Evolutionary conservation across 2,888 invertebrate species (phyloP), one percentile per base, ranked within the genome.

Genomic region (Nymphalis polychloros): DNA sequence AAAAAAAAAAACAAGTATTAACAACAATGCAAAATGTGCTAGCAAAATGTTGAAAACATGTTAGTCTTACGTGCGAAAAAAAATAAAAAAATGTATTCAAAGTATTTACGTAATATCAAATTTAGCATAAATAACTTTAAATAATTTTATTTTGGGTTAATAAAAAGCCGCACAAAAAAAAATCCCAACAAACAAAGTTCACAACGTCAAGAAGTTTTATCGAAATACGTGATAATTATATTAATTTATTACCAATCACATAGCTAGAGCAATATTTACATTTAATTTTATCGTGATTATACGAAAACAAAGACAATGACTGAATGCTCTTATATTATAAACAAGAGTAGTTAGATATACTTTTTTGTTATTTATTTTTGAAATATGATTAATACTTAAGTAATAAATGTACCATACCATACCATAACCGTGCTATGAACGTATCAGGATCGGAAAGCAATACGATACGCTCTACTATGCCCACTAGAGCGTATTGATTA

Each of bases 251-350:
- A 64, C 16, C 48, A 35, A 64, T 57, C 35, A 55, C 35, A 48
- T 31, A 17, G 64, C 64, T 64, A 49, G 48, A 64, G 64, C 31
- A 64, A 57, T 64, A 57, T 64, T 64, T 64, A 57, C 57, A 64
- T 57, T 57, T 64, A 35, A 57, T 19, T 64, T 64, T 55, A 64
- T 64, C 55, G 47, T 48, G 64, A 47, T 35, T 48, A 6, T 47
- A 48, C 72, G 23, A 67, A 60, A 72, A 70, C 62, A 68, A 61
- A 57, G 57, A 50, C 63, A 50, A 57, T 52, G 41, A 48, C 52
- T 67, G 27, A 31, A 50, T 52, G 8, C 46, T 49, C 20, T 53
- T 60, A 17, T 60, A 53, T 10, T 8, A 23, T 48, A 20, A 2
- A 49, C 23, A 41, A 19, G 10, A 55, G 20, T 13, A 13, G 31